These are phyloP conservation scores for Drosophila truncata DNA, from an alignment of 1,140 invertebrate species.

Conservation along the genomic window DNA sequence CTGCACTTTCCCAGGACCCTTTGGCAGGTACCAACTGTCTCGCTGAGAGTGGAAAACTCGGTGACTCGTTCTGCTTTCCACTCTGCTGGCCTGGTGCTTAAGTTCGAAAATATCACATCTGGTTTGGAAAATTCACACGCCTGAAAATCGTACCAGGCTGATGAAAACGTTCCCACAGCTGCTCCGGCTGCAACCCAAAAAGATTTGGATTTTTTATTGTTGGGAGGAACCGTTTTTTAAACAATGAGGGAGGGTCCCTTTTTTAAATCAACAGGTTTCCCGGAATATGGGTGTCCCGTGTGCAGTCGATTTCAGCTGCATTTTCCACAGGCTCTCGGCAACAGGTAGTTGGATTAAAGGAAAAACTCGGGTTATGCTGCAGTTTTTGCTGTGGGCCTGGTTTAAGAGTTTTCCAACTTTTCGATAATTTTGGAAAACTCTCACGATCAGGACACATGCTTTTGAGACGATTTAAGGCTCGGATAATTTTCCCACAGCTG, in stretches of 20 bases:
- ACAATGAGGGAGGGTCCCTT: slow-evolving; percentile 19
- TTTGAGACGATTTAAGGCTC: background rate
- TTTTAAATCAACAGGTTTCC: slow-evolving; percentile 36
- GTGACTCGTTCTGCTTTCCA: background rate
- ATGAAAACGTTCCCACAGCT: slow-evolving; percentile 52
- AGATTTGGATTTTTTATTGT: background rate
- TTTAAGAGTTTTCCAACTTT: slow-evolving; percentile 18
- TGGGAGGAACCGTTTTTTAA: slow-evolving; percentile 27
- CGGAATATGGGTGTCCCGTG: slow-evolving; percentile 20
- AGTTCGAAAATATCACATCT: slow-evolving; percentile 14
- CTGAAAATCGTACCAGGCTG: slow-evolving; percentile 14
- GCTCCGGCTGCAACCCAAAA: slow-evolving; percentile 37
- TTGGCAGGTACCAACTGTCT: slow-evolving; percentile 19
- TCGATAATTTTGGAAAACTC: slow-evolving; percentile 29
- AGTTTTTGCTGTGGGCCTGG: slow-evolving; percentile 30
- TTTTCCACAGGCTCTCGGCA: slow-evolving; percentile 18
- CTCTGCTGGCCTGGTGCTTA: slow-evolving; percentile 22
- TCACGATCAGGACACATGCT: slow-evolving; percentile 30
- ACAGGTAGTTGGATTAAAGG: slow-evolving; percentile 30
- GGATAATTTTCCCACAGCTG: slow-evolving; percentile 43
- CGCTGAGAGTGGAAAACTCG: slow-evolving; percentile 2
- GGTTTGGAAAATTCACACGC: slow-evolving; percentile 37
- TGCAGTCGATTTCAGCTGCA: background rate
- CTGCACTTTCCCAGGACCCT: slow-evolving; percentile 29
- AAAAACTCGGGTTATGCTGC: background rate